Percentiles rank a stretch among this genome's conserved stretches.
phyloP scores from a whole-genome alignment of 2,888 invertebrate species.

The Ormyrus nitidulus region DNA sequence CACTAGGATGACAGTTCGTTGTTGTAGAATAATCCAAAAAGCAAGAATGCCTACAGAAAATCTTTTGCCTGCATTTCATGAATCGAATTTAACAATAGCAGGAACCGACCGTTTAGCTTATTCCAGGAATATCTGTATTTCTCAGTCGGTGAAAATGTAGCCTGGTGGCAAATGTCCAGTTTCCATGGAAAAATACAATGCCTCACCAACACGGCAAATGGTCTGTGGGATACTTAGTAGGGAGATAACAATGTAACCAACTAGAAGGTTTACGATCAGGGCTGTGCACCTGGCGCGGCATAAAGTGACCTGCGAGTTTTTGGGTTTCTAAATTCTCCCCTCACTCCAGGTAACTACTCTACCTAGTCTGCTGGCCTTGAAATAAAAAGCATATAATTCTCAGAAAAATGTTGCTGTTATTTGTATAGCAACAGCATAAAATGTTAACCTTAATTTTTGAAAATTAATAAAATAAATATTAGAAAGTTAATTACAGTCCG shows the following conservation, averaged over 20 bases:
- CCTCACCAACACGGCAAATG: constrained; percentile 47
- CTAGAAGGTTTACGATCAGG: constrained; percentile 65
- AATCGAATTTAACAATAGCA: constrained; percentile 53
- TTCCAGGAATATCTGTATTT: constrained; percentile 55
- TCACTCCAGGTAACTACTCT: constrained; percentile 32
- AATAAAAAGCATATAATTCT: constrained; percentile 32
- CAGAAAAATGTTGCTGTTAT: constrained; percentile 27
- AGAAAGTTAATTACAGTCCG: too few species aligned
- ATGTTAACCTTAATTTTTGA: background rate
- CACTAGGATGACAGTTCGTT: constrained; percentile 47
- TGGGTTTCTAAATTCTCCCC: constrained; percentile 48
- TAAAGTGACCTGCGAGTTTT: constrained; percentile 65
- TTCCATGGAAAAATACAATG: constrained; percentile 59
- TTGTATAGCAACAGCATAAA: background rate
- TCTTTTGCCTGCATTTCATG: constrained; percentile 50
- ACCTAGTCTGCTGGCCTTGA: constrained; percentile 33
- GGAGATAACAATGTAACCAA: constrained; percentile 70
- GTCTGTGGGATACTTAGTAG: constrained; percentile 63
- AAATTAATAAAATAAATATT: background rate
- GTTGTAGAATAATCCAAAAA: constrained; percentile 29
- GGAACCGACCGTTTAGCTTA: constrained; percentile 54
- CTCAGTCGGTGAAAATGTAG: constrained; percentile 51
- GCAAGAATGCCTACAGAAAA: constrained; percentile 27
- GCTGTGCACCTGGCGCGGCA: constrained; percentile 63
- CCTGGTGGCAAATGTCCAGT: constrained; percentile 57